Conservation (phyloP, 1,140 invertebrate genomes). For the Prorops nasuta region DNA sequence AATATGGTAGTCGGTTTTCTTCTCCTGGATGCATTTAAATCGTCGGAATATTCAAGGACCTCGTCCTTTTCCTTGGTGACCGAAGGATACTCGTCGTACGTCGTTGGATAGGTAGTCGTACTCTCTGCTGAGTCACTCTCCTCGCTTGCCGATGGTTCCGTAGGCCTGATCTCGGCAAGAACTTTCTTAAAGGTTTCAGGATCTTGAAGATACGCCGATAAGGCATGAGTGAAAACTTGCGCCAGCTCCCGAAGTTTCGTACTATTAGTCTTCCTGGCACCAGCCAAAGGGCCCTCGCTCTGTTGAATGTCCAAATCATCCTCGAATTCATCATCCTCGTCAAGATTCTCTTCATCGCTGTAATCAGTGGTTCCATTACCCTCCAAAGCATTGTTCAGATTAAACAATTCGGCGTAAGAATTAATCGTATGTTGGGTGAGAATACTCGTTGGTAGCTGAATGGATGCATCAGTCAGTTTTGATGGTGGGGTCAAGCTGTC, state of each 20-base stretch:
- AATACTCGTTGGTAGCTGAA: conserved; percentile 41
- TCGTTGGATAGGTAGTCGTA: conserved; percentile 34
- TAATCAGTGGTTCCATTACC: conserved; percentile 43
- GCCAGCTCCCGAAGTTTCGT: conserved; percentile 74
- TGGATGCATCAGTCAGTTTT: conserved; percentile 21
- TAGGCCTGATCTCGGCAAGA: conserved; percentile 72
- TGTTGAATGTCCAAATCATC: conserved; percentile 64
- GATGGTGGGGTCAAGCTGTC: conserved; percentile 4
- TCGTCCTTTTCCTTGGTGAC: conserved; percentile 68
- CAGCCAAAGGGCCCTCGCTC: conserved; percentile 61
- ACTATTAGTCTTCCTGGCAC: conserved; percentile 50
- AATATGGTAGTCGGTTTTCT: conserved; percentile 49
- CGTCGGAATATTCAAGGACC: conserved; percentile 74
- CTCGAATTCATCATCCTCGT: conserved; percentile 43
- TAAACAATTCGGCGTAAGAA: conserved; percentile 50
- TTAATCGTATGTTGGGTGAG: conserved; percentile 47
- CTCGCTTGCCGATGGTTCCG: conserved; percentile 63
- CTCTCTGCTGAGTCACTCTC: conserved; percentile 15
- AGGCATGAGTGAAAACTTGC: conserved; percentile 77
- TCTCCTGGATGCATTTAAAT: conserved; percentile 46
- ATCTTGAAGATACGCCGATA: conserved; percentile 78
- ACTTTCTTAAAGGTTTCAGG: conserved; percentile 75
- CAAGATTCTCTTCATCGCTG: conserved; percentile 42
- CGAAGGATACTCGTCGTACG: conserved; percentile 49
- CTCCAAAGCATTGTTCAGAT: conserved; percentile 47